Evolutionary conservation across 2,113 vertebrate species (phyloP), one percentile per base, ranked within the genome.

Genomic region (Acanthochromis polyacanthus): DNA sequence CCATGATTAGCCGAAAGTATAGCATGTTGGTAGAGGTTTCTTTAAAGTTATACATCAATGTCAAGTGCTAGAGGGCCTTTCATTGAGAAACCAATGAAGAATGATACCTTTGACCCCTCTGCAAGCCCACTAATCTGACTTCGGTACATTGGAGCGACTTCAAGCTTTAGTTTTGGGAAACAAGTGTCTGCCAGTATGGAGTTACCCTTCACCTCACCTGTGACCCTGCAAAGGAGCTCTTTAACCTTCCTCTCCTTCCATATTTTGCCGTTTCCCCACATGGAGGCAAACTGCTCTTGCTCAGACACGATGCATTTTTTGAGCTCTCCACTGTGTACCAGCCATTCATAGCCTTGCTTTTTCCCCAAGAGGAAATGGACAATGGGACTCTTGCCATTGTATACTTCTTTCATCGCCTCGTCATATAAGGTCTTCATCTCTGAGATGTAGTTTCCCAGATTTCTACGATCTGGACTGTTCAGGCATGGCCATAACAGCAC

Each of bases 51-150:
- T 12, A 55, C 15, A 64, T 48, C 60, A 68, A 93, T 86, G 48
- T 88, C 92, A 56, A 92, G 66, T 45, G 94, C 90, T 45, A 93
- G 6, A 30, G 93, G 94, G 9, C 92, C 93, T 61, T 79, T 90
- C 72, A 94, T 86, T 0, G 94, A 82, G 78, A 94, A 94, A 28
- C 94, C 94, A 0, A 88, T 23, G 22, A 89, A 91, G 84, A 93
- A 94, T 4, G 90, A 88, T n/a, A 93, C 92, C 25, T 25, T 4
- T 0, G 71, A 81, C 0, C 71, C 80, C 1, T 46, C n/a, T 3
- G 11, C 9, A 0, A 43, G 3, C 0, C 81, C 82, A 64, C 69
- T 48, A 11, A 93, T 74, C 75, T 93, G 83, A 45, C 87, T 86
- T 80, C 17, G 81, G 75, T 85, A 92, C 77, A 88, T 57, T 57